Evolutionary conservation across 1,140 invertebrate genomes (phyloP), one percentile per base, ranked within the genome.

Genomic region (Steinernema khuongi): DNA sequence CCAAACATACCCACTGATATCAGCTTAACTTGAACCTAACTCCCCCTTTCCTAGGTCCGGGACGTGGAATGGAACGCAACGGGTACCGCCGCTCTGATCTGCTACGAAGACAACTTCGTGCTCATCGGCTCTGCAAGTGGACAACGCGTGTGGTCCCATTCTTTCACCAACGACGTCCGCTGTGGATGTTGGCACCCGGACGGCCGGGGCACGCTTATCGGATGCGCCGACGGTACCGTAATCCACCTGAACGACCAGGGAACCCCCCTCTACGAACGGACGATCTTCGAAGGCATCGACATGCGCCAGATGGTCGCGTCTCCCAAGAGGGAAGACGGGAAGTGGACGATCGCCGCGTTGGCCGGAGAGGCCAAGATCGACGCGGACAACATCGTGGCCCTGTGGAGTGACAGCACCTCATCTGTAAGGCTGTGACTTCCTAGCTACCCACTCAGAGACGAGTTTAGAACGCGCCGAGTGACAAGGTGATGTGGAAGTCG

Each of bases 1-100:
- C n/a, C 36, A 41, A 41, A 7, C 7, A 41, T 41, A 11, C n/a
- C 36, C 36, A n/a, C 36, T 7, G 36, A n/a, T 7, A 41, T n/a
- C 36, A 41, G 7, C 36, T n/a, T 41, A n/a, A n/a, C 36, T 41
- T 68, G 67, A 14, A 41, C 36, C 7, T 7, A 11, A 60, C 14
- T 4, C 22, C 50, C 26, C 11, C 22, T 7, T 14, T 60, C 77
- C 17, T 80, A 88, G 85, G 88, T 88, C 14, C 88, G 88, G 18
- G 93, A 97, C 87, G 97, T 98, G 87, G 93, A 93, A 28, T 98
- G 96, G 96, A 96, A 93, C 0, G 95, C 98, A 84, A 95, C 97
- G 87, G 96, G 96, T 14, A 89, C 94, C 67, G 96, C 97, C 93
- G 96, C 96, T 0, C 89, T 98, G 18, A 98, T 98, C 81, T 97